Percentiles rank a stretch among this genome's conserved stretches.
Conservation (phyloP, 2,888 invertebrate genomes). For the Tupiocoris notatus region DNA sequence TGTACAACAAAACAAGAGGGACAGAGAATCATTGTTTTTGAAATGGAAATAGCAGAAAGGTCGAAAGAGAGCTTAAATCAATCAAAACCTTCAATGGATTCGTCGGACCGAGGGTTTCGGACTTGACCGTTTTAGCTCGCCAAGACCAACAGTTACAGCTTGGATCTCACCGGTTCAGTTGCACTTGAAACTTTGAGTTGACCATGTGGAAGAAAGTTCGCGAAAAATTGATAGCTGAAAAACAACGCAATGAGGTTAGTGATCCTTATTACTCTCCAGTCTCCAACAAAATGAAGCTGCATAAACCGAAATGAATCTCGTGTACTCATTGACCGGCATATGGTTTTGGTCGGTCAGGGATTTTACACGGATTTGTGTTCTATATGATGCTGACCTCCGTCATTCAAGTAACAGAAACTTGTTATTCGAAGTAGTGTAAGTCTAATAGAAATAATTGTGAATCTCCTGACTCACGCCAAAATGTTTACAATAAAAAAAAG, state of each 20-base stretch:
- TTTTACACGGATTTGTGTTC: too few species aligned
- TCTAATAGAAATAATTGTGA: too few species aligned
- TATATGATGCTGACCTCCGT: too few species aligned
- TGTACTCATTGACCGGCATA: too few species aligned
- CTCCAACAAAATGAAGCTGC: too few species aligned
- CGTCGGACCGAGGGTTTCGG: not conserved
- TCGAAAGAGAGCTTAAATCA: slow-evolving; percentile 18
- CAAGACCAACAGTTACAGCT: not conserved
- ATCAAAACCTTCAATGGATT: slow-evolving; percentile 33
- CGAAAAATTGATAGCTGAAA: slow-evolving; percentile 27
- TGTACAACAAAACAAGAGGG: not conserved
- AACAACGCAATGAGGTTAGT: slow-evolving; percentile 14
- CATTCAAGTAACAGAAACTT: too few species aligned
- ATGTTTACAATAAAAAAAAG: too few species aligned
- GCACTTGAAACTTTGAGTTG: slow-evolving; percentile 9
- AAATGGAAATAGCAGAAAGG: not conserved
- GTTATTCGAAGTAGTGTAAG: too few species aligned
- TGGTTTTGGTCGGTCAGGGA: too few species aligned
- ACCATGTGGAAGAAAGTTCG: slow-evolving; percentile 40
- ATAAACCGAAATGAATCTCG: too few species aligned
- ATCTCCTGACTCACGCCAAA: too few species aligned
- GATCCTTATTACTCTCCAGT: too few species aligned
- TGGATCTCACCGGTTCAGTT: slow-evolving; percentile 4
- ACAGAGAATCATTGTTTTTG: not conserved
- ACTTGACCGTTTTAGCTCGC: not conserved